phyloP scores from a whole-genome alignment of 2,888 invertebrate species.

The Lasioglossum morio region DNA sequence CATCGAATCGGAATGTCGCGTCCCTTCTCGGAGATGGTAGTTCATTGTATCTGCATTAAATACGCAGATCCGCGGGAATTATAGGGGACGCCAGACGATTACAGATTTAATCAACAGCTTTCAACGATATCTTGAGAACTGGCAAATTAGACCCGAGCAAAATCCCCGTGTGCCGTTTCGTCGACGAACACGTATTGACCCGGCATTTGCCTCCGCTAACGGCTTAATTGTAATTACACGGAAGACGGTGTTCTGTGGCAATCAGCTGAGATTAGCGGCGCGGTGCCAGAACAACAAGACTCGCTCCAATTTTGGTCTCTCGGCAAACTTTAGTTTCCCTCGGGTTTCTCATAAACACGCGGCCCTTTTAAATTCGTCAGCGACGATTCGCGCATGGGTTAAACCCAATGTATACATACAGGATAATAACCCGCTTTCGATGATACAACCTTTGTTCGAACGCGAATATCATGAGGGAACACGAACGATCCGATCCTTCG shows the following conservation, averaged over 20 bases:
- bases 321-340: neutral
- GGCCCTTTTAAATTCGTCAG: neutral
- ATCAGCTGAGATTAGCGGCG: conserved; percentile 1
- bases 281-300: conserved; percentile 3
- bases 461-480: too few species aligned
- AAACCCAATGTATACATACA: neutral
- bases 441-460: too few species aligned
- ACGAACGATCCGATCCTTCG: too few species aligned
- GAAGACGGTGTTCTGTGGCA: conserved; percentile 14
- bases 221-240: neutral
- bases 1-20: neutral
- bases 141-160: neutral
- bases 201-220: conserved; percentile 11
- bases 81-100: neutral
- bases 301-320: neutral
- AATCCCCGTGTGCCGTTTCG: neutral
- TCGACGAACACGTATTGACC: conserved; percentile 10
- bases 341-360: neutral
- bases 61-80: neutral
- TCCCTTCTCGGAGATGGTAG: neutral
- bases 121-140: neutral
- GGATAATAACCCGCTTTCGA: too few species aligned
- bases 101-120: conserved; percentile 2
- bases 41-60: neutral
- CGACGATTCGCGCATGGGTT: neutral